phyloP scores from a whole-genome alignment of 1,140 invertebrate species.

The Amphibalanus amphitrite region DNA sequence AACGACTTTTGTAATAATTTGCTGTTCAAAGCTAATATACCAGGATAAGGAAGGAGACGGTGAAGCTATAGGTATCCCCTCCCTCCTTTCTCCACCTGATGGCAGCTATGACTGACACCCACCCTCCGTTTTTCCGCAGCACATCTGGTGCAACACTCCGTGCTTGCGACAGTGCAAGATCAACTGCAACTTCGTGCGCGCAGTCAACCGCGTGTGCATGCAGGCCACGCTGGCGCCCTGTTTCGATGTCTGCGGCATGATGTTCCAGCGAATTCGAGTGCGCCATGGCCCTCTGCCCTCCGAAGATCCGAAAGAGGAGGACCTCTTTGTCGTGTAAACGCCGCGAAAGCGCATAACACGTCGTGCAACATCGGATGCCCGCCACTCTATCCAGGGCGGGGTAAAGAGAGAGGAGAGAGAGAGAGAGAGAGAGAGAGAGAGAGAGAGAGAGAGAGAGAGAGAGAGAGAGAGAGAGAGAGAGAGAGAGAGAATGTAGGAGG shows the following conservation, averaged over 20 bases:
- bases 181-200: slow-evolving; percentile 37
- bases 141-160: slow-evolving; percentile 51
- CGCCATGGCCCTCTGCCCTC: slow-evolving; percentile 24
- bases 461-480: too few species aligned
- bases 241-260: slow-evolving; percentile 40
- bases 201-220: slow-evolving; percentile 35
- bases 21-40: too few species aligned
- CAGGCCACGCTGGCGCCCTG: slow-evolving; percentile 41
- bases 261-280: slow-evolving; percentile 43
- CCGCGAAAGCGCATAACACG: too few species aligned
- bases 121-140: slow-evolving; percentile 30
- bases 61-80: not conserved
- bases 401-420: too few species aligned
- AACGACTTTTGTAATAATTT: too few species aligned
- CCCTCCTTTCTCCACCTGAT: not conserved
- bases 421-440: too few species aligned
- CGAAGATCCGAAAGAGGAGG: not conserved
- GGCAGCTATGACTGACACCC: not conserved
- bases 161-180: slow-evolving; percentile 45
- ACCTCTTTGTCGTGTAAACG: not conserved
- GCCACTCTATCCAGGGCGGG: too few species aligned
- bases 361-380: too few species aligned
- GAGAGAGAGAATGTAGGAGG: too few species aligned
- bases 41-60: not conserved
- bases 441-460: too few species aligned